phyloP scores from a whole-genome alignment of 2,888 invertebrate genomes.

The Aporophyla lueneburgensis region DNA sequence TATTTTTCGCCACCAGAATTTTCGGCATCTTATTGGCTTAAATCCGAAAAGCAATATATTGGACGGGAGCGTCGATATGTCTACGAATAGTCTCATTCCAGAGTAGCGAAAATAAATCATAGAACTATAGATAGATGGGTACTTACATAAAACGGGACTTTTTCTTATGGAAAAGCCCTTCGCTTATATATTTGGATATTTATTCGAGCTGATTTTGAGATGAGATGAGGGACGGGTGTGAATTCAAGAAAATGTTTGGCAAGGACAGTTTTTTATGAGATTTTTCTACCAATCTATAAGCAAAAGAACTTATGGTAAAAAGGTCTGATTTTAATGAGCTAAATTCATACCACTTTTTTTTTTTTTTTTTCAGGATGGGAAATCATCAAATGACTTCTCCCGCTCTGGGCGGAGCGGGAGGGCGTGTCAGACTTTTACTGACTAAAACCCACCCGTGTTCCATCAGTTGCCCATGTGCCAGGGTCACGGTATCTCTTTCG shows the following conservation, averaged over 20 bases:
- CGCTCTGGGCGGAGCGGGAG: too few species aligned
- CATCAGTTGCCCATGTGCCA: too few species aligned
- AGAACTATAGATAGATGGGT: conserved; percentile 11
- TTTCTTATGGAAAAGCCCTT: conserved; percentile 28
- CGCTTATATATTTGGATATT: conserved; percentile 30
- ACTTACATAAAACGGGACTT: conserved; percentile 18
- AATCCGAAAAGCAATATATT: conserved; percentile 55
- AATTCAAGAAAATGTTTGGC: conserved; percentile 1
- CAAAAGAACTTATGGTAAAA: background rate
- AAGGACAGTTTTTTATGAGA: background rate
- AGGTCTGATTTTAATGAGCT: background rate
- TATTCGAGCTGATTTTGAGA: conserved; percentile 37
- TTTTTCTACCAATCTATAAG: background rate
- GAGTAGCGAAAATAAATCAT: conserved; percentile 56
- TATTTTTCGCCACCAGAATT: conserved; percentile 39
- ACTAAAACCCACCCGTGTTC: too few species aligned
- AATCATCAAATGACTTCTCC: too few species aligned
- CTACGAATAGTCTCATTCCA: conserved; percentile 60
- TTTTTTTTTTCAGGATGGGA: too few species aligned
- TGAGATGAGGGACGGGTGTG: conserved; percentile 1
- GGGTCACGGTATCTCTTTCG: too few species aligned
- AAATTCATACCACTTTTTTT: background rate
- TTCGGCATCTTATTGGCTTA: conserved; percentile 47
- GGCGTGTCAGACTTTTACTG: too few species aligned
- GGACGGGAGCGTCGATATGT: conserved; percentile 46